phyloP scores from a whole-genome alignment of 2,888 invertebrate species.

The Stenotaenia linearis region DNA sequence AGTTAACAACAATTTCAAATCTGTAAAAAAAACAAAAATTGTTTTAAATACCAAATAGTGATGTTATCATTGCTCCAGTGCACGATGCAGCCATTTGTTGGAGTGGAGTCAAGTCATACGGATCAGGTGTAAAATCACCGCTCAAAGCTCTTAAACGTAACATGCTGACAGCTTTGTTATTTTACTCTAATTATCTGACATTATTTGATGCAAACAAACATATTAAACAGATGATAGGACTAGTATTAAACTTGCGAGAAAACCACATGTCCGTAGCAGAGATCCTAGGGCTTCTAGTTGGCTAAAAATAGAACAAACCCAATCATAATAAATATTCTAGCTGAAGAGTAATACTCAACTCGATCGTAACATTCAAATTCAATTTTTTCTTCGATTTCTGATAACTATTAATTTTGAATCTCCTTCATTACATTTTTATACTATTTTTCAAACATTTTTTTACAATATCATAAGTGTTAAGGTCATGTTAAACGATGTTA shows the following conservation, averaged over 20 bases:
- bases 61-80: constrained; percentile 82
- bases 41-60: constrained; percentile 80
- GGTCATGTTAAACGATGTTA: too few relatives aligned
- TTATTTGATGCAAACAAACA: background rate
- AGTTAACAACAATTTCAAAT: background rate
- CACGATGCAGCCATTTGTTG: constrained; percentile 83
- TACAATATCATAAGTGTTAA: too few relatives aligned
- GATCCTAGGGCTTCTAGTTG: too few relatives aligned
- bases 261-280: background rate
- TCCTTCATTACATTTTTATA: background rate
- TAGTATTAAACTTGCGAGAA: background rate
- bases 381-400: background rate
- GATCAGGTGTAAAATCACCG: background rate
- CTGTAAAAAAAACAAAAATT: constrained; percentile 43
- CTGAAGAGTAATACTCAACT: background rate
- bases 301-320: background rate
- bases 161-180: background rate
- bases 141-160: background rate
- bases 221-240: background rate
- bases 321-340: background rate
- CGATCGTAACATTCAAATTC: background rate
- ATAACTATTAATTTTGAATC: background rate
- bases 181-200: background rate
- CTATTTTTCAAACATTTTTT: too few relatives aligned
- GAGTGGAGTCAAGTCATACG: constrained; percentile 53